These are phyloP conservation scores for Danaus chrysippus DNA, from an alignment of 2,888 invertebrate species.

Conservation along the genomic window DNA sequence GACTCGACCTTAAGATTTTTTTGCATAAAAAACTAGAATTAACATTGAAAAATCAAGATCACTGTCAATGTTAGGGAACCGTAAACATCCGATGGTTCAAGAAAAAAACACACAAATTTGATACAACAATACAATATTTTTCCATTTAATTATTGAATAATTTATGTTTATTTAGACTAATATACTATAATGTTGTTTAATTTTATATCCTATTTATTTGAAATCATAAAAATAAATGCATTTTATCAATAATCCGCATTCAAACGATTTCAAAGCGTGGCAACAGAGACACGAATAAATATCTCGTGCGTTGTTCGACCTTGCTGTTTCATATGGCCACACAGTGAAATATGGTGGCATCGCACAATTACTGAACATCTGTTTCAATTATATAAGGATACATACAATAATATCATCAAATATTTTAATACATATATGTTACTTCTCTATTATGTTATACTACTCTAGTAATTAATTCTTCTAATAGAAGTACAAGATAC, in stretches of 20 bases:
- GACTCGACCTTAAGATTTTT: constrained; percentile 18
- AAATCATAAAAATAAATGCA: background rate
- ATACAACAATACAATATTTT: background rate
- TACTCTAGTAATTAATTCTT: too few species aligned
- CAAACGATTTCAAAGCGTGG: constrained; percentile 11
- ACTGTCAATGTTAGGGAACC: constrained; percentile 60
- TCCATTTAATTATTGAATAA: too few species aligned
- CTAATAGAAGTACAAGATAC: too few species aligned
- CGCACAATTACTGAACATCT: background rate
- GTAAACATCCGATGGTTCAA: constrained; percentile 44
- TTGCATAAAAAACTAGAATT: constrained; percentile 5
- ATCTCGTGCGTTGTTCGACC: constrained; percentile 19
- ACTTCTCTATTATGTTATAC: too few species aligned
- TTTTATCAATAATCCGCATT: background rate
- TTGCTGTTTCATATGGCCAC: constrained; percentile 22
- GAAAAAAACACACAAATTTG: constrained; percentile 14
- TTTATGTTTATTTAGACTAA: too few species aligned
- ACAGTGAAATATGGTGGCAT: constrained; percentile 15
- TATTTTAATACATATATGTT: too few species aligned
- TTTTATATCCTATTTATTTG: too few species aligned
- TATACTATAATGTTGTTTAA: background rate
- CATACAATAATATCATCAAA: background rate
- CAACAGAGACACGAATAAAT: constrained; percentile 4
- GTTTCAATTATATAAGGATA: background rate
- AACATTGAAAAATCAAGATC: constrained; percentile 63